These are phyloP conservation scores for Spodoptera frugiperda DNA, from an alignment of 1,140 invertebrate species.

Conservation along the genomic window DNA sequence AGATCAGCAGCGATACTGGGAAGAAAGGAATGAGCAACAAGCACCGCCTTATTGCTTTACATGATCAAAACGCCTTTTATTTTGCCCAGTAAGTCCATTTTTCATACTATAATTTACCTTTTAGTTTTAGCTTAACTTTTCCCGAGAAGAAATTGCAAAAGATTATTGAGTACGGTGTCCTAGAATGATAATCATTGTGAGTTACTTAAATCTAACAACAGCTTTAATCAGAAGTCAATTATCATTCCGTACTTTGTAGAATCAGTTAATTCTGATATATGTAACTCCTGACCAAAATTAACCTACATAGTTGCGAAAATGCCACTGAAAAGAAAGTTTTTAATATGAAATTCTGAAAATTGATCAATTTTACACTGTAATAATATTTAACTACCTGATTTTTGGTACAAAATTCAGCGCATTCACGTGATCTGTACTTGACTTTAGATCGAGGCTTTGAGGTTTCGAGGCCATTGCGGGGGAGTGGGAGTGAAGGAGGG, in stretches of 20 bases:
- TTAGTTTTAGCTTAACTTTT: too few species aligned
- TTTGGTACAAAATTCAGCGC: slow-evolving; percentile 6
- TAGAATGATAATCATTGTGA: too few species aligned
- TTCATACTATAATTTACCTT: too few species aligned
- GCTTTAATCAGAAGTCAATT: too few species aligned
- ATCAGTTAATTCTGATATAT: too few species aligned
- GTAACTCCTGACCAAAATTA: too few species aligned
- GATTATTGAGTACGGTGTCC: too few species aligned
- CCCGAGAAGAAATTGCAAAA: too few species aligned
- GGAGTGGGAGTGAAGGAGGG: slow-evolving; percentile 42
- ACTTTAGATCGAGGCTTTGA: slow-evolving; percentile 79
- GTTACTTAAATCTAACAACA: too few species aligned
- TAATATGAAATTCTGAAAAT: not conserved
- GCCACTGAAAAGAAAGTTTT: not conserved
- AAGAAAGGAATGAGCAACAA: slow-evolving; percentile 27
- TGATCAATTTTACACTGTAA: not conserved
- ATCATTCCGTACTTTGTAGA: too few species aligned
- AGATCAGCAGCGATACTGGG: slow-evolving; percentile 9
- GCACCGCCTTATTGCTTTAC: slow-evolving; percentile 8
- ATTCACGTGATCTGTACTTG: slow-evolving; percentile 64
- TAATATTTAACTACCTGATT: not conserved
- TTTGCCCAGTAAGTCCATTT: slow-evolving; percentile 8
- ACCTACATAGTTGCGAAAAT: not conserved
- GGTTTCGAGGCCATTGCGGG: slow-evolving; percentile 71
- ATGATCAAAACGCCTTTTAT: slow-evolving; percentile 19